A percentile compares a stretch with the other conserved stretches of the same genome.
phyloP scores from a whole-genome alignment of 2,797 vertebrate genomes.

The Sebastes nivosus region DNA sequence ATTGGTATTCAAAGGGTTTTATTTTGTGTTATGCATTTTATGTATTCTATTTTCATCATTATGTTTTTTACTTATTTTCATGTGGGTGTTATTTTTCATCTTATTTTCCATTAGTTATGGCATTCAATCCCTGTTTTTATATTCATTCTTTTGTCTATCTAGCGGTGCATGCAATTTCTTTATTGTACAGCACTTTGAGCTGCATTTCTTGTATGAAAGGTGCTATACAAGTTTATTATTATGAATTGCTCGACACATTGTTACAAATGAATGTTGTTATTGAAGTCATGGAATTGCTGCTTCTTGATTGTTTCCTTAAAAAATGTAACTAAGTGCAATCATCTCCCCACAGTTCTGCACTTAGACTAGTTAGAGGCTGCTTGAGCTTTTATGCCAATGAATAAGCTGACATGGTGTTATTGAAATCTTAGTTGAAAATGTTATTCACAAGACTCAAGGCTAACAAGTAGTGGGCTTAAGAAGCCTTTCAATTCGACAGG shows the following conservation, averaged over 20 bases:
- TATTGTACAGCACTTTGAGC: not conserved
- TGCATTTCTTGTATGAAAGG: not conserved
- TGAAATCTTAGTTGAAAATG: constrained; percentile 53
- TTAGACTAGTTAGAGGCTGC: not conserved
- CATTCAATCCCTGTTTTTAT: not conserved
- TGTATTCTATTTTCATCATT: not conserved
- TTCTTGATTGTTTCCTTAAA: not conserved
- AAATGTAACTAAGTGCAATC: not conserved
- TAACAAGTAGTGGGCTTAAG: constrained; percentile 62
- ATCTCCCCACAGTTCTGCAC: not conserved
- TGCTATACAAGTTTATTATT: not conserved
- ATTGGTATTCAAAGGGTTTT: no score
- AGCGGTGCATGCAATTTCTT: not conserved
- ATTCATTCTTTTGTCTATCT: not conserved
- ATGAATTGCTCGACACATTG: not conserved
- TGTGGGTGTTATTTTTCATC: no score
- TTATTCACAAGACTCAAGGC: constrained; percentile 55
- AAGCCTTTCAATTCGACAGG: constrained; percentile 63
- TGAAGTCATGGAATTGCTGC: not conserved
- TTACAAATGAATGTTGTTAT: not conserved
- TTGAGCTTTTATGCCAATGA: constrained; percentile 22
- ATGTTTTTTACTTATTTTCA: not conserved
- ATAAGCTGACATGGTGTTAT: constrained; percentile 35
- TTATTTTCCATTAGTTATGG: no score
- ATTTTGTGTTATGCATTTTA: not conserved